Base-by-base conservation (phyloP, 2,797 vertebrate species). In the Todus mexicanus region DNA sequence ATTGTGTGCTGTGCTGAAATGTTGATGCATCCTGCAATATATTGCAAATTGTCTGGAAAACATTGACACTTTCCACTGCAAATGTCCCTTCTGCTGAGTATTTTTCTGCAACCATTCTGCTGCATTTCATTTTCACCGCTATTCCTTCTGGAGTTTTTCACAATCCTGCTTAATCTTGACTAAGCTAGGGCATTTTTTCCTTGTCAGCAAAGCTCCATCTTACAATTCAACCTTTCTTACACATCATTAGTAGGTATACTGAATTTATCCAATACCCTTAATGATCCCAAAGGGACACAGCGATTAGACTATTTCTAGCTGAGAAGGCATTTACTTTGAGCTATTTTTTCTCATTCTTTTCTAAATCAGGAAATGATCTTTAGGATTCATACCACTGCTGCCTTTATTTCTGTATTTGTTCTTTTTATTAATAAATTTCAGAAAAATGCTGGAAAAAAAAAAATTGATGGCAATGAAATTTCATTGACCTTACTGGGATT, bases 191-290 rank as follows among this genome's bases (percentile, higher is more conserved):
- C 87, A 93, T 96, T 97, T 96, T 79, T 93, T 84, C 72, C 95
- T 96, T 97, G 97, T 97, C 96, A 97, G 96, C 96, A 97, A 96
- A 96, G 95, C 96, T 97, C 95, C 93, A 87, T 97, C 87, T 97
- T 95, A 96, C 96, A 95, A 89, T 94, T 97, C 96, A 97, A 97
- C 96, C 96, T 96, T 95, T 97, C 97, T 97, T 96, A 95, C 96
- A 97, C 96, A 97, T 97, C 96, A 96, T 97, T 98, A 97, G 97
- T 96, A 97, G 96, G 92, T 97, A 94, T 97, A 96, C 65, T 80
- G 92, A 92, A 90, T 94, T 94, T 92, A 92, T 80, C 88, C 93
- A 90, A 85, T 92, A 89, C 75, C 75, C 40, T 82, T 95, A 96
- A 96, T 59, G 89, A 94, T 95, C 86, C 90, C 95, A 66, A 71